Evolutionary conservation across 2,113 vertebrate genomes (phyloP).

Genomic region (Anguilla rostrata): DNA sequence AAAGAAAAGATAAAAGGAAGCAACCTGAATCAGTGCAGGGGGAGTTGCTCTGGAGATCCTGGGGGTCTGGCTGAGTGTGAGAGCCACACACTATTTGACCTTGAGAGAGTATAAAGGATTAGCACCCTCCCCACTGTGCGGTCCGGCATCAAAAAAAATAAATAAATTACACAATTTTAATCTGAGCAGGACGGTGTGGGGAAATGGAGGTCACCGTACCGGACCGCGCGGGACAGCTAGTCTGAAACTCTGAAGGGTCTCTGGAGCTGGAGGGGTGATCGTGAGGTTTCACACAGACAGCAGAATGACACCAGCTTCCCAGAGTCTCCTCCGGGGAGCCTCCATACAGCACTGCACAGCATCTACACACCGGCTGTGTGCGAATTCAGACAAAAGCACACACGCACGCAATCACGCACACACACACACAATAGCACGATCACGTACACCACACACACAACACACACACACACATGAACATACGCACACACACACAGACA

Average conservation of each 20-base stretch:
- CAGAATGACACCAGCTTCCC: slow-evolving; percentile 20
- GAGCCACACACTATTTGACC: slow-evolving; percentile 54
- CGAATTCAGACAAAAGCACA: too few species aligned
- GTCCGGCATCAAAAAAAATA: slow-evolving; percentile 58
- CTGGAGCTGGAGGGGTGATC: slow-evolving; percentile 25
- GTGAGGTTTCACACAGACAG: slow-evolving; percentile 29
- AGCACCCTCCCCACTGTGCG: slow-evolving; percentile 55
- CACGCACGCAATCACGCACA: too few species aligned
- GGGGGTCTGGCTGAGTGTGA: neutral
- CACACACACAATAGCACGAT: too few species aligned
- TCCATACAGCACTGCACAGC: too few species aligned
- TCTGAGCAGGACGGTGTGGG: slow-evolving; percentile 63
- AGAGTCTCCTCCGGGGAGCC: neutral
- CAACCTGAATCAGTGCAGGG: neutral
- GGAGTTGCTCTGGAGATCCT: neutral
- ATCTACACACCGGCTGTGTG: too few species aligned
- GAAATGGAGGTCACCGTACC: slow-evolving; percentile 65
- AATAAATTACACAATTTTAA: slow-evolving; percentile 53
- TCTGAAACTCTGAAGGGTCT: slow-evolving; percentile 57
- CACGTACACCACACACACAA: too few species aligned
- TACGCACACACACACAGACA: too few species aligned
- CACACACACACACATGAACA: too few species aligned
- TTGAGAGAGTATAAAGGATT: slow-evolving; percentile 61
- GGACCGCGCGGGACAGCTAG: slow-evolving; percentile 46
- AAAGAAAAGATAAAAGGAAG: too few species aligned